Percentiles rank a stretch among this genome's conserved stretches.
Conservation (phyloP, 2,888 invertebrate genomes). For the Smittia aterrima region DNA sequence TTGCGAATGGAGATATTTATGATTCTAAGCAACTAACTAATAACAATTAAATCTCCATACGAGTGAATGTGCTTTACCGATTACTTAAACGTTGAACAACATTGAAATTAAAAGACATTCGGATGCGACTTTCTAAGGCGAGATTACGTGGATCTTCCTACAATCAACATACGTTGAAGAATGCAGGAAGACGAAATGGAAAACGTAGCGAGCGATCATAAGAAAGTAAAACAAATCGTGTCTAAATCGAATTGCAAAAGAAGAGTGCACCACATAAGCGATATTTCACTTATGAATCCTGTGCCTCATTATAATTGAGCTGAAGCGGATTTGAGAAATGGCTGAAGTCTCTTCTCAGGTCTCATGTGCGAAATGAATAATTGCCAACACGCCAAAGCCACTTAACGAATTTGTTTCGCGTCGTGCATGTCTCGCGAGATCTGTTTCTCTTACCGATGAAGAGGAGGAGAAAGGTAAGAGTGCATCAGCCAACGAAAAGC, state of each 20-base stretch:
- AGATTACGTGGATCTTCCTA: slow-evolving; percentile 3
- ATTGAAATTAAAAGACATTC: not conserved
- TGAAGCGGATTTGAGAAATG: not conserved
- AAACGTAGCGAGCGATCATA: slow-evolving; percentile 16
- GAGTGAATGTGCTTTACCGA: slow-evolving; percentile 10
- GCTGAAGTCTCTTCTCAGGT: not conserved
- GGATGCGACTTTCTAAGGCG: not conserved
- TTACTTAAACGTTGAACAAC: too few relatives aligned
- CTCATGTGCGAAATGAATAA: slow-evolving; percentile 33
- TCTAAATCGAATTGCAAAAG: slow-evolving; percentile 22
- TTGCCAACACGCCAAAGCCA: slow-evolving; percentile 23
- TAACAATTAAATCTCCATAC: too few relatives aligned
- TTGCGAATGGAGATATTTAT: too few relatives aligned
- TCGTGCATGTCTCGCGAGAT: not conserved
- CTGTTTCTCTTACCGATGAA: not conserved
- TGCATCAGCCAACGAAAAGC: not conserved
- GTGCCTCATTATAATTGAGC: slow-evolving; percentile 34
- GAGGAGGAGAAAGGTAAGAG: slow-evolving; percentile 7
- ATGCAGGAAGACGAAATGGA: slow-evolving; percentile 6
- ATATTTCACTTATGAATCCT: slow-evolving; percentile 24
- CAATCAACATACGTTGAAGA: not conserved
- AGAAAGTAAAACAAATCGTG: slow-evolving; percentile 19
- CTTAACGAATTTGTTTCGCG: slow-evolving; percentile 20
- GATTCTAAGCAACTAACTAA: too few relatives aligned
- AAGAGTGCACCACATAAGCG: not conserved